Base-by-base conservation (phyloP, 2,797 vertebrate species). In the Peromyscus melanophrys region DNA sequence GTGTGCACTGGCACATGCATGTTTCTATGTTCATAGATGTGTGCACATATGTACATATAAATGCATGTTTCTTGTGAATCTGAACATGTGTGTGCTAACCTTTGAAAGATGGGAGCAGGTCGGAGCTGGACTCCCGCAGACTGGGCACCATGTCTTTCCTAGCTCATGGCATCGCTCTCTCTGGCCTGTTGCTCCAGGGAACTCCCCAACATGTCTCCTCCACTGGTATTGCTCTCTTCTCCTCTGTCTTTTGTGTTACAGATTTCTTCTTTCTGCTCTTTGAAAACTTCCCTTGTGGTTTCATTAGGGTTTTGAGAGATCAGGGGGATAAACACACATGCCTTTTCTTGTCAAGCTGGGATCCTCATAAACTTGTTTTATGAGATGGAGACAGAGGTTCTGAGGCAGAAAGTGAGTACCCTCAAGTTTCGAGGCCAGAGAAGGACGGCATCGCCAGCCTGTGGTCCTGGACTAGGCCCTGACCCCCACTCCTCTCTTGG, bases 401-500 rank as follows among this genome's bases (percentile, higher is more conserved):
- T 40, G 49, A 77, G 46, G 77, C 13, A 75, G 71, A 16, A 49
- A 63, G 31, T 7, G 25, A 85, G 31, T 52, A 21, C 2, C 2
- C 49, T 31, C 27, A 52, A 40, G 65, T 40, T 52, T 3, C 1
- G 0, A 0, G 8, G 73, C 11, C 43, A 59, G n/a, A 46, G 52
- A 9, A 13, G 46, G 34, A n/a, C 3, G 4, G 17, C 3, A 7
- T 21, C 43, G 65, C 0, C 0, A 40, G 40, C 3, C 46, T 17
- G 43, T 0, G 0, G 23, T 59, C 21, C 31, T 4, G 6, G 9
- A 7, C 34, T 6, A 0, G 11, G 10, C 29, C 12, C 78, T 67
- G 71, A 9, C 14, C 65, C 8, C 40, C 0, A 0, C 12, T 9
- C 5, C 55, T 29, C 1, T 1, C 43, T 67, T 2, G 7, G 83